These are phyloP conservation scores for Caenorhabditis sp. DNA, from an alignment of 2,888 invertebrate genomes.

Conservation along the genomic window DNA sequence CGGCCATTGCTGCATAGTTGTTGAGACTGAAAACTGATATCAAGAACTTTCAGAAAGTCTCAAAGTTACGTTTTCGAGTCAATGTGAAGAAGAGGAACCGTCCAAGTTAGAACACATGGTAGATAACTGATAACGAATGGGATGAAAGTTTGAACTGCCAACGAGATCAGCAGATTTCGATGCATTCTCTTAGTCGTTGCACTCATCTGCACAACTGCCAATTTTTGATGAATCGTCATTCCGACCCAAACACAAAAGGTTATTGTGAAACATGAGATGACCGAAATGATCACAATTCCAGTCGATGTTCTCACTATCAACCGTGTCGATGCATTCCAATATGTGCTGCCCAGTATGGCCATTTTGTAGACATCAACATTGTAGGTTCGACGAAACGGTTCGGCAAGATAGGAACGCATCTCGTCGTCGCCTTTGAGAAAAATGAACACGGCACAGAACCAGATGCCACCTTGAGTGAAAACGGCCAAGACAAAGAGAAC, in stretches of 20 bases:
- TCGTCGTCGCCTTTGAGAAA: slow-evolving; percentile 27
- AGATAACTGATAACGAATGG: slow-evolving; percentile 32
- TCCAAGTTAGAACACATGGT: slow-evolving; percentile 34
- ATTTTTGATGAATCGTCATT: slow-evolving; percentile 30
- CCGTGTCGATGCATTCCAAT: slow-evolving; percentile 26
- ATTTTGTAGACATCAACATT: slow-evolving; percentile 24
- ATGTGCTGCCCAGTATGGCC: slow-evolving; percentile 29
- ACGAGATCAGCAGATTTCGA: slow-evolving; percentile 22
- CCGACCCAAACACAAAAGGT: slow-evolving; percentile 28
- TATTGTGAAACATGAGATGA: slow-evolving; percentile 32
- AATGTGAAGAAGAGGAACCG: slow-evolving; percentile 28
- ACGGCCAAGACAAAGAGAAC: slow-evolving; percentile 6
- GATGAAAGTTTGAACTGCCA: slow-evolving; percentile 33
- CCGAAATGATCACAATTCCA: slow-evolving; percentile 22
- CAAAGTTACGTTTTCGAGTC: slow-evolving; percentile 21
- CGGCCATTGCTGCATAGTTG: slow-evolving; percentile 31
- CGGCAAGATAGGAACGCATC: slow-evolving; percentile 27
- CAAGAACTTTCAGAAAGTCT: neutral
- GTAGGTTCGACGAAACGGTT: slow-evolving; percentile 23
- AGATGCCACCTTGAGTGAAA: slow-evolving; percentile 23
- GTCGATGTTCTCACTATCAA: slow-evolving; percentile 20
- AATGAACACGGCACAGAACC: slow-evolving; percentile 28
- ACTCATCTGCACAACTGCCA: slow-evolving; percentile 27
- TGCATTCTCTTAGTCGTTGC: slow-evolving; percentile 33
- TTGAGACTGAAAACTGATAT: slow-evolving; percentile 18